Conservation (phyloP, 1,140 invertebrate species). For the Dreissena polymorpha region DNA sequence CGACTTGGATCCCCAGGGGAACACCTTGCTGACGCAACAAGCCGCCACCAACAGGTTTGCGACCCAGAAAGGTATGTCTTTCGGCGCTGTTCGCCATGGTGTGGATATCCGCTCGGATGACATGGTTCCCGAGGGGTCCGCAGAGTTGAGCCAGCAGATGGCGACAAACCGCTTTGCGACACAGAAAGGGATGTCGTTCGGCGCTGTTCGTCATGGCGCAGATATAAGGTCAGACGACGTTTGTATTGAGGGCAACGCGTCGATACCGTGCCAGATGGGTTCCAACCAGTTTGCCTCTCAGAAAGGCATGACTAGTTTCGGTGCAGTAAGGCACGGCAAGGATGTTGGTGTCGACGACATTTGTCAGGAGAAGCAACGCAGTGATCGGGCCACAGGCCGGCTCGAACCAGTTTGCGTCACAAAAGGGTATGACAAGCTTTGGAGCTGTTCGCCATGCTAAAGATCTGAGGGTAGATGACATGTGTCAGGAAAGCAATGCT, state of each 20-base stretch:
- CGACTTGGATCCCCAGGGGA: slow-evolving; percentile 86
- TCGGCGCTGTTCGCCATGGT: slow-evolving; percentile 68
- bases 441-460: slow-evolving; percentile 94
- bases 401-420: slow-evolving; percentile 87
- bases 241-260: slow-evolving; percentile 51
- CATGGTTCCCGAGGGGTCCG: slow-evolving; percentile 82
- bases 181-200: slow-evolving; percentile 95
- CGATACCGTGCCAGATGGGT: slow-evolving; percentile 79
- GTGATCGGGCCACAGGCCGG: slow-evolving; percentile 95
- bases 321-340: slow-evolving; percentile 92
- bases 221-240: slow-evolving; percentile 65
- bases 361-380: slow-evolving; percentile 82
- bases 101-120: slow-evolving; percentile 70
- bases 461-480: slow-evolving; percentile 69
- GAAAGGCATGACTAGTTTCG: slow-evolving; percentile 93
- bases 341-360: slow-evolving; percentile 65
- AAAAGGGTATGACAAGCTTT: slow-evolving; percentile 88
- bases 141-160: slow-evolving; percentile 93
- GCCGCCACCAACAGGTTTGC: slow-evolving; percentile 93
- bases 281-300: slow-evolving; percentile 85
- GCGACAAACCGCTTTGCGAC: slow-evolving; percentile 94
- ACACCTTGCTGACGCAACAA: slow-evolving; percentile 94
- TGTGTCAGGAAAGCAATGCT: slow-evolving; percentile 84
- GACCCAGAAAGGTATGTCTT: slow-evolving; percentile 84
- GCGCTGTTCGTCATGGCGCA: slow-evolving; percentile 78